Base-by-base conservation (phyloP, 2,113 vertebrate genomes). In the Ctenodactylus gundi region DNA sequence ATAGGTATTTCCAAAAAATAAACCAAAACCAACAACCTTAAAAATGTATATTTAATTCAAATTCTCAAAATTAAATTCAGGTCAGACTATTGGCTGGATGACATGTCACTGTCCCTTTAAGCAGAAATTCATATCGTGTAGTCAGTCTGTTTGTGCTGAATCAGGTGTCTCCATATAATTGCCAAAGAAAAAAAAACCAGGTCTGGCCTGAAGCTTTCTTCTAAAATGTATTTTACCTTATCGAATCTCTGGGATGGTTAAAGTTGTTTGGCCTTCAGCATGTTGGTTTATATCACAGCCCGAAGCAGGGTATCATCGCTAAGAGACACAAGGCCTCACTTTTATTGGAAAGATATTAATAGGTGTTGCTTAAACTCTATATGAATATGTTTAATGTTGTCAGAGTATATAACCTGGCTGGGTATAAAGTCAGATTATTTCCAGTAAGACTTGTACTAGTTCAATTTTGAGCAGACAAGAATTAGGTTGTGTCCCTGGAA, bases 331-430 rank as follows among this genome's bases (percentile, higher is more conserved):
- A 78, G 85, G 75, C 41, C 92, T 96, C 65, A n/a, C 90, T 94
- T 96, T 96, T 97, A 96, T 97, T 97, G 92, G 95, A 94, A 97
- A 96, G 73, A 94, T 97, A 97, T 97, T 97, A 97, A 96, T 97
- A 97, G 94, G 85, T 49, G 57, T 73, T 85, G 73, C 73, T 86
- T 92, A 96, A 85, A 91, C 62, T 72, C 70, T 91, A 23, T 96
- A 80, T 92, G 92, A 96, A 86, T 95, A 83, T 94, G 75, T 95
- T 96, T 91, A 95, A 94, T 92, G 83, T 96, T 82, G 46, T 95
- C 49, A 83, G 57, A 82, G 90, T 95, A 88, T 94, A 83, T 92
- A 94, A 91, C 83, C 83, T 86, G 82, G 21, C 57, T 44, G 12
- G 34, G 46, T 83, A 72, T 85, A 85, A 95, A 92, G 51, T 88